Conservation (phyloP, 2,888 invertebrate species). For the Apamea sordens region DNA sequence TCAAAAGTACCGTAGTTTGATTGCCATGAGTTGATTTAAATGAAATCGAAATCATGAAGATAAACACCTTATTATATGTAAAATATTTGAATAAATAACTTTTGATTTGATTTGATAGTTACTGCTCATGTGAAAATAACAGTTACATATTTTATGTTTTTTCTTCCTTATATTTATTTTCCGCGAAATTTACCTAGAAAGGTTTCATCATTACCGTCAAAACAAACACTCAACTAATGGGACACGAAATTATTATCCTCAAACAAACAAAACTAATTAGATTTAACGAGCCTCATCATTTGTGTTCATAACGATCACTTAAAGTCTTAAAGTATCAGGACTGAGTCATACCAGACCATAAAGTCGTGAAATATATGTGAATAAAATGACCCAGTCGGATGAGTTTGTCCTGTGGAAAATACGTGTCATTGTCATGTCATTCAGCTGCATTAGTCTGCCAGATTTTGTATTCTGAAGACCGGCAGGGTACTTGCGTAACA, state of each 20-base stretch:
- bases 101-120: too few relatives aligned
- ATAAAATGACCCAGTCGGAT: slow-evolving; percentile 13
- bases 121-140: too few relatives aligned
- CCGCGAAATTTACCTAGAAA: neutral
- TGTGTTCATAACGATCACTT: slow-evolving; percentile 29
- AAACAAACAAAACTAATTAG: slow-evolving; percentile 30
- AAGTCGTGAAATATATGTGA: slow-evolving; percentile 1
- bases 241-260: neutral
- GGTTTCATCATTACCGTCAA: neutral
- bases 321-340: neutral
- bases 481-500: neutral
- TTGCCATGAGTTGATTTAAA: neutral
- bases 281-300: slow-evolving; percentile 38
- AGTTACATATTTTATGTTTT: neutral
- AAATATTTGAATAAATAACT: too few relatives aligned
- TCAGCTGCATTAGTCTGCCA: neutral
- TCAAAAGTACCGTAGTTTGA: neutral
- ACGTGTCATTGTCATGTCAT: neutral
- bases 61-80: neutral
- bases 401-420: neutral
- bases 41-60: neutral
- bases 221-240: slow-evolving; percentile 6
- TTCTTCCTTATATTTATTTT: neutral
- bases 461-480: neutral
- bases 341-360: slow-evolving; percentile 1